Base-by-base conservation (phyloP, 2,888 invertebrate genomes). In the Tanytarsus gracilentus region DNA sequence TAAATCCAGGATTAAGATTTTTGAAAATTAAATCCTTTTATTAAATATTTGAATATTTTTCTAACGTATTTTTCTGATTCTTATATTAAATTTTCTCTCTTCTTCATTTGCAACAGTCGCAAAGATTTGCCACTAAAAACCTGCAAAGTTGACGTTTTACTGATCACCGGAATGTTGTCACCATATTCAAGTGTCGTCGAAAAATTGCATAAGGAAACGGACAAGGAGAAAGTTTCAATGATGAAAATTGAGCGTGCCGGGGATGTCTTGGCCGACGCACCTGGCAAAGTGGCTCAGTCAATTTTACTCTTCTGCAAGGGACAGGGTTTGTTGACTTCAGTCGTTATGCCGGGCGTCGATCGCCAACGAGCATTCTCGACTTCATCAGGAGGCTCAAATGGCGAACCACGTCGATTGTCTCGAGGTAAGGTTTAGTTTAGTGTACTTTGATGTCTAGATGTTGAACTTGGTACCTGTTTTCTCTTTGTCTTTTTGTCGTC, bases 271-370 rank as follows among this genome's bases (percentile, higher is more conserved):
- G 81, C 85, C 63, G 92, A 93, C 75, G 83, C 86, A 91, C 90
- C 92, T 8, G 88, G 87, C 26, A 90, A 90, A 72, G 82, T 92
- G 62, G 85, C 90, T 26, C 88, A 91, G 68, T 87, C 89, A 58
- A 80, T 93, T 68, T 79, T 92, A 64, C 81, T 92, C 61, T 90
- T 93, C 78, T 86, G 89, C 75, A 92, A 93, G 72, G 92, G 92
- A 1, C 85, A 89, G 70, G 91, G 92, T 2, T 75, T 84, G 64
- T 78, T 89, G 68, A 89, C 89, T 44, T 88, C 88, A 0, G 82
- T 89, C 40, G 84, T 87, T 1, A 83, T 89, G 73, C 88, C 88
- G 0, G 86, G 88, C 14, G 84, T 90, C 53, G 86, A 87, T 69
- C 79, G 88, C 56, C 79, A 80, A 2, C 78, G 82, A 26, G 81